Evolutionary conservation across 2,888 invertebrate genomes (phyloP), one percentile per base, ranked within the genome.

Genomic region (Drosophila limbata): DNA sequence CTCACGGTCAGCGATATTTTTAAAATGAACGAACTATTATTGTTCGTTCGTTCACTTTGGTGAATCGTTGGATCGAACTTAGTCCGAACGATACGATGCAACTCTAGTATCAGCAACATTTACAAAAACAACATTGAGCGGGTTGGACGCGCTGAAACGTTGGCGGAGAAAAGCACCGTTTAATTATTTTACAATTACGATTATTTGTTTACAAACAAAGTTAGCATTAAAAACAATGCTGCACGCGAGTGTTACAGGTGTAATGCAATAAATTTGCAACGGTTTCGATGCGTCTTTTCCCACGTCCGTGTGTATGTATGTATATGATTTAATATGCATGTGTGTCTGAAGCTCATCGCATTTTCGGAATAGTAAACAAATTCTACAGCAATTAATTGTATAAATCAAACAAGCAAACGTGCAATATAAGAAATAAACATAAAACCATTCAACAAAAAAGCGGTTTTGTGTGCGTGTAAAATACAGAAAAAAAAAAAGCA

Each of bases 131-230:
- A 79, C 60, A 40, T 53, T 63, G 70, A 77, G 73, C 77, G 77
- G 74, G 55, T 77, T 53, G 44, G 77, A 75, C 79, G 77, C 68
- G 72, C 71, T 65, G 31, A 39, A 69, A 65, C 75, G 75, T 66
- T 78, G 55, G 44, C 79, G 79, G 72, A 75, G 21, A 50, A 56
- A 57, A 69, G 5, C 33, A 61, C 63, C 66, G 78, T 78, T 74
- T 53, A 78, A 75, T 77, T 77, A 79, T 78, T 78, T 78, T 75
- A 65, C 61, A 72, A 51, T 78, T 79, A 77, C 79, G 74, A 64
- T 77, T 72, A 77, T 77, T 77, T 77, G 79, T 77, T 77, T 75
- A 79, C 75, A 74, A 77, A 74, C 78, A 77, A 78, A 66, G 39
- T 57, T 15, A 50, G 42, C 47, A 67, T 69, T 35, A 53, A 62